A percentile compares a stretch with the other conserved stretches of the same genome.
Conservation (phyloP, 1,140 invertebrate species). For the Rhynchophorus ferrugineus region DNA sequence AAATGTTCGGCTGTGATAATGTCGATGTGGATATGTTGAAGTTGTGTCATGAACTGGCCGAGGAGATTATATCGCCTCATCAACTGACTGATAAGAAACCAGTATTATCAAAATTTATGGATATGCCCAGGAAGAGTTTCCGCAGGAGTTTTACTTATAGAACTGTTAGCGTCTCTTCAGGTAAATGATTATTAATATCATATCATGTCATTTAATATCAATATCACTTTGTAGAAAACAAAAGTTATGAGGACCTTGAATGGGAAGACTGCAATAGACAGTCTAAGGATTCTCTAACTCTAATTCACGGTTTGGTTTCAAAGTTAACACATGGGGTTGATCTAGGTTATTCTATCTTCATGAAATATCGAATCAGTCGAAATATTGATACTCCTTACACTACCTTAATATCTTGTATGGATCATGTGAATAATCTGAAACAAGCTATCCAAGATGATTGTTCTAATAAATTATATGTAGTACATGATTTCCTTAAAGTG, state of each 20-base stretch:
- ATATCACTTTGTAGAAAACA: not conserved
- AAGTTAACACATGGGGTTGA: conserved; percentile 45
- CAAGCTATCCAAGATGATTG: conserved; percentile 47
- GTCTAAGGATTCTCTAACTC: conserved; percentile 29
- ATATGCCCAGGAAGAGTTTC: conserved; percentile 2
- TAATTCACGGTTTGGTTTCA: conserved; percentile 32
- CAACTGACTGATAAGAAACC: conserved; percentile 37
- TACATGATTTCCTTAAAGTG: conserved; percentile 42
- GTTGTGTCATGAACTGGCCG: conserved; percentile 44
- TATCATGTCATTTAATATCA: no score
- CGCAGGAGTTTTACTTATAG: conserved; percentile 7
- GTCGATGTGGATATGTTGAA: conserved; percentile 44
- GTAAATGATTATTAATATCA: not conserved
- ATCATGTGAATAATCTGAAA: conserved; percentile 47
- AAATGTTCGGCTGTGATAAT: conserved; percentile 42
- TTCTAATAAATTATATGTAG: conserved; percentile 49
- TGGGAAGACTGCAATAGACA: no score
- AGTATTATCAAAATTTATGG: conserved; percentile 24
- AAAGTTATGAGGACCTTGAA: not conserved
- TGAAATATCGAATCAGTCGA: conserved; percentile 48
- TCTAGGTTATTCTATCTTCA: conserved; percentile 46
- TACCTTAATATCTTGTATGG: conserved; percentile 42
- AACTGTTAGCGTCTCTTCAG: conserved; percentile 8
- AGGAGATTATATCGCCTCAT: conserved; percentile 39
- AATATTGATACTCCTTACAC: conserved; percentile 49